Base-by-base conservation (phyloP, 2,113 vertebrate genomes). In the Nycticryphes semicollaris region DNA sequence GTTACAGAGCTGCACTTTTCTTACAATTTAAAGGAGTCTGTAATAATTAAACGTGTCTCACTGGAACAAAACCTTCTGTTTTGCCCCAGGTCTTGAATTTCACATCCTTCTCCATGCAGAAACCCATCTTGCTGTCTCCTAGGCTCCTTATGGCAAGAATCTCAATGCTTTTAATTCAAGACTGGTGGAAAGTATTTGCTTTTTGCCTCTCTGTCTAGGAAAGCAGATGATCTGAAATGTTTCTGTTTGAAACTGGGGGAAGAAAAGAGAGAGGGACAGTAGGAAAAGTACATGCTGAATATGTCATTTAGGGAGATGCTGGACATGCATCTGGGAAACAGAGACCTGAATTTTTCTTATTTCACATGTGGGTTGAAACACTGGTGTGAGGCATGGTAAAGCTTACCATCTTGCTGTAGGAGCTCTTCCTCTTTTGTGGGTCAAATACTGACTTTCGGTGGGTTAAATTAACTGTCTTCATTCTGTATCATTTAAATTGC, bases 401-500 rank as follows among this genome's bases (percentile, higher is more conserved):
- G 63, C 13, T 37, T 43, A 47, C 43, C 27, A 47, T 39, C 39
- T 6, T 0, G 0, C 43, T 47, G 16, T 35, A 25, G 39, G 60
- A 66, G 30, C 28, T 33, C 15, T 84, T 75, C 57, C 57, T 87
- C 45, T 82, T 75, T 25, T 76, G 39, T 47, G 47, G 35, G 27
- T 80, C 62, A 27, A 57, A 85, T 41, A 17, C 57, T 79, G 60
- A 20, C 33, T 68, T 80, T 73, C n/a, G 41, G 33, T 69, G 63
- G 16, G 7, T 90, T 88, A 62, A 66, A 93, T 15, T 35, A 89
- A 27, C 35, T 53, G 33, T 25, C 57, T 68, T 33, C 14, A 6
- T 72, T 93, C 45, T 23, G 57, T 56, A 7, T 17, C 20, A 37
- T 50, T 87, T 69, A 43, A 64, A 21, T 27, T 60, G 12, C 12